A percentile compares a stretch with the other conserved stretches of the same genome.
Conservation (phyloP, 2,113 vertebrate species). For the Ictidomys tridecemlineatus region DNA sequence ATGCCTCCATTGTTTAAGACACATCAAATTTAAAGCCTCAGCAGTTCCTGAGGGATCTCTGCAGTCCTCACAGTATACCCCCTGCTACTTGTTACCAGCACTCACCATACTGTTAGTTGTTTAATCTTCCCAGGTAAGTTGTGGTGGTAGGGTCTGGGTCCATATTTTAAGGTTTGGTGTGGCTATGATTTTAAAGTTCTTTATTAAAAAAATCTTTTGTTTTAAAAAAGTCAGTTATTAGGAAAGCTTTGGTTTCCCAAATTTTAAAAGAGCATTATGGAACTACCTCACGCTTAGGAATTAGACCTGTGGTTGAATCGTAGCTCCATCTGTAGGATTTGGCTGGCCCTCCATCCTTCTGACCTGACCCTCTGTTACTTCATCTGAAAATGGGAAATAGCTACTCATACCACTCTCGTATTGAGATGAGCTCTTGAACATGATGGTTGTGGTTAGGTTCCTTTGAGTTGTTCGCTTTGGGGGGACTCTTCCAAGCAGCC, state of each 20-base stretch:
- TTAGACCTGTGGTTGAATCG: not conserved
- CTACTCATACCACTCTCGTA: not conserved
- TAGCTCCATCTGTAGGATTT: not conserved
- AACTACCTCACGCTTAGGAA: not conserved
- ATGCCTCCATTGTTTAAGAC: not conserved
- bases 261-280: not conserved
- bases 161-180: not conserved
- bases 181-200: not conserved
- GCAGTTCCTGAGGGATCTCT: not conserved
- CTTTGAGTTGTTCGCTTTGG: not conserved
- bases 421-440: not conserved
- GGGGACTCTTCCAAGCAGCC: not conserved
- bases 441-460: not conserved
- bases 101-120: not conserved
- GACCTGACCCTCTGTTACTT: not conserved
- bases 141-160: not conserved
- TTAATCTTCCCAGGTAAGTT: constrained; percentile 5
- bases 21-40: not conserved
- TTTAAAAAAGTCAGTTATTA: not conserved
- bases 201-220: not conserved
- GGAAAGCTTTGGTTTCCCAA: constrained; percentile 45
- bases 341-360: not conserved
- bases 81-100: too few relatives aligned
- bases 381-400: not conserved
- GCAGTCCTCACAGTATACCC: accelerated